These are phyloP conservation scores for Cephus rjabovi DNA, from an alignment of 2,888 invertebrate species.

Conservation along the genomic window DNA sequence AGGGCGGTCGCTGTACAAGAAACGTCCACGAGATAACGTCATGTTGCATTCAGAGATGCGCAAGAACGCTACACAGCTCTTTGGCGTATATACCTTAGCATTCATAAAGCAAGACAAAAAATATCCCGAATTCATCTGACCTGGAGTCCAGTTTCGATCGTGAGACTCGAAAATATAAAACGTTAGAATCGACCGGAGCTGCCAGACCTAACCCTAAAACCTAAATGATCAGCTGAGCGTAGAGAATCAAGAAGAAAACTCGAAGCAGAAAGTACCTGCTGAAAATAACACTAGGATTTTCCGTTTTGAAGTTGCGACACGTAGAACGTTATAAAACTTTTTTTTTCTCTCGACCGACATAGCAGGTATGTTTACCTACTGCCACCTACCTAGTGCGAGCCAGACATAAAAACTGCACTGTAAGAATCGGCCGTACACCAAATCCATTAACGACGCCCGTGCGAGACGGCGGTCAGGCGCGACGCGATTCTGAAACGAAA, in stretches of 20 bases:
- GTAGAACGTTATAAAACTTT: neutral
- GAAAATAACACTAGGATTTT: neutral
- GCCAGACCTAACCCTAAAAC: neutral
- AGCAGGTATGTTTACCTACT: neutral
- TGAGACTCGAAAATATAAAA: neutral
- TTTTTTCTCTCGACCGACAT: neutral
- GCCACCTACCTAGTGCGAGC: neutral
- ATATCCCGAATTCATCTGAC: neutral
- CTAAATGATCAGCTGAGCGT: neutral
- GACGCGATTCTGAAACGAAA: neutral
- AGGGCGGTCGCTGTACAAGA: neutral
- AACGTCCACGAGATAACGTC: neutral
- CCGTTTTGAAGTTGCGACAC: neutral
- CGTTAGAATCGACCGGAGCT: neutral
- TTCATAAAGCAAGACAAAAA: neutral
- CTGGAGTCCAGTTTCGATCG: neutral
- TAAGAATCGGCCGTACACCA: neutral
- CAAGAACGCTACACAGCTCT: neutral
- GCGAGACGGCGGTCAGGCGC: neutral
- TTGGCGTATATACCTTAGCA: neutral
- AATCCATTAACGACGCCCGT: constrained; percentile 3
- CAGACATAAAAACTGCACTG: neutral
- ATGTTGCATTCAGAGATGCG: neutral
- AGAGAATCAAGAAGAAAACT: neutral
- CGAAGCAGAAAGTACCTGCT: neutral